phyloP scores from a whole-genome alignment of 2,888 invertebrate species.

The Drosophila stalkeri region DNA sequence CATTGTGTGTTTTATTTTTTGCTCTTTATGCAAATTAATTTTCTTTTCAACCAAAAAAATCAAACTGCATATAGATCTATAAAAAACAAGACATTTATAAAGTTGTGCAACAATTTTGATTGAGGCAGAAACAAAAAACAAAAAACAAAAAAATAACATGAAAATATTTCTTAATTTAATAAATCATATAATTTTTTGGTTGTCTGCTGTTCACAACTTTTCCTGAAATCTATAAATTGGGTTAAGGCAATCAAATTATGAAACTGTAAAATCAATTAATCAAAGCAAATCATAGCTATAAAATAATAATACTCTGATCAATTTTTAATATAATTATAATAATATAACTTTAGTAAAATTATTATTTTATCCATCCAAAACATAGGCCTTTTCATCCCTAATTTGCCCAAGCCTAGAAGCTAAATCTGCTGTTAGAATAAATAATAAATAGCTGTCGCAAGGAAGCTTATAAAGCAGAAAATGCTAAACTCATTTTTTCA shows the following conservation, averaged over 20 bases:
- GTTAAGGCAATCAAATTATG: neutral
- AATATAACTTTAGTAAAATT: too few species aligned
- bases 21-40: slow-evolving; percentile 77
- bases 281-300: neutral
- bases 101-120: neutral
- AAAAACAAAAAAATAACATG: too few species aligned
- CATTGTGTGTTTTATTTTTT: slow-evolving; percentile 39
- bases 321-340: neutral
- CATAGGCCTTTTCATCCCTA: too few species aligned
- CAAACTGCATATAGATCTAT: neutral
- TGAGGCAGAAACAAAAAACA: neutral
- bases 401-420: too few species aligned
- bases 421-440: too few species aligned
- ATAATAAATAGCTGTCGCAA: too few species aligned
- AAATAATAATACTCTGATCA: neutral
- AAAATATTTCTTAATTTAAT: neutral
- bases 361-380: too few species aligned
- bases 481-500: too few species aligned
- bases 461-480: too few species aligned
- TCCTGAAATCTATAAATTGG: neutral
- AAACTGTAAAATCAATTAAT: neutral
- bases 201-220: neutral
- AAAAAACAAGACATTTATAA: neutral
- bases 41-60: slow-evolving; percentile 34
- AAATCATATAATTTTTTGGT: neutral